Evolutionary conservation across 2,797 vertebrate species (phyloP), one percentile per base, ranked within the genome.

Genomic region (Gymnocypris eckloni): DNA sequence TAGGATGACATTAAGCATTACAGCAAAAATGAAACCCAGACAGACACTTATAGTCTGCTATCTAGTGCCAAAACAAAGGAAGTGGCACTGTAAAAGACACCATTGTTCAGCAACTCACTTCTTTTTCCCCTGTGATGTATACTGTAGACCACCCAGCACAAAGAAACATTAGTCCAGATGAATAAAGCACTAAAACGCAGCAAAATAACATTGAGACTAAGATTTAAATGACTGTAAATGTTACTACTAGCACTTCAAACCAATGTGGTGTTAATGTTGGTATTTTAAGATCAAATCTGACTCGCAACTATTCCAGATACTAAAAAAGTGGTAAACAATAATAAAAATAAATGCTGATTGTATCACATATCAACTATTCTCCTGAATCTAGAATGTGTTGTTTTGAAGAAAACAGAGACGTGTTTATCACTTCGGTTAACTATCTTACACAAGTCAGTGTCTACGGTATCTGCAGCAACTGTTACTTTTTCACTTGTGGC

Each of bases 371-470:
- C 54, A 6, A 61, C 41, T 20, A 82, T 89, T 72, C 37, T 81
- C n/a, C 72, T 82, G 7, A 39, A 83, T 59, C 82, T 72, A 39
- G 41, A 89, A 69, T 33, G 67, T 70, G 37, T 25, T 71, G 72
- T 90, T 77, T 33, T 71, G 75, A 89, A 81, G 70, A 79, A 87
- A 88, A 72, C 37, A 8, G 39, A 73, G 72, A 72, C 81, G 48
- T 52, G 87, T 91, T 90, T 87, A 80, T 87, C 66, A 20, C 89
- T 79, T 81, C 76, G 71, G 80, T 72, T 72, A 80, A 82, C 28
- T n/a, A 66, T 73, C 69, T 87, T 79, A 79, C 90, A 88, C 82
- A 88, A 83, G 87, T 71, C 79, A 50, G 84, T n/a, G 66, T 89
- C 86, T 87, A 80, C 18, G 2, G 39, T 18, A 48, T 43, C 41